Conservation (phyloP, 2,797 vertebrate genomes). For the Aplochiton taeniatus region DNA sequence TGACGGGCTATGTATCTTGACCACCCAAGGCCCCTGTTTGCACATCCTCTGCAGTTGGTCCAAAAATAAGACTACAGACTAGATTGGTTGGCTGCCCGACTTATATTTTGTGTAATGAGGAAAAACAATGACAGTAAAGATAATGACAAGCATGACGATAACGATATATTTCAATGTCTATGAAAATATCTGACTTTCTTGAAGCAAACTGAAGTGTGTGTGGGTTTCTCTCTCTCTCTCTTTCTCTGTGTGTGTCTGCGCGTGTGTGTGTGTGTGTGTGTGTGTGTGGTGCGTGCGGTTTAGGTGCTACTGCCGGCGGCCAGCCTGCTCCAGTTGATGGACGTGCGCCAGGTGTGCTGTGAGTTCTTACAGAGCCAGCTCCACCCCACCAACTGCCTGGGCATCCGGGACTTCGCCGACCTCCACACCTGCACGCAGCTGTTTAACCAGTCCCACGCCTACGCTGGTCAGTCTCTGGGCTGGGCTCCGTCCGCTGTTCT, state of each 20-base stretch:
- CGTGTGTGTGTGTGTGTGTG: conserved; percentile 1
- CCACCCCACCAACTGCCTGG: conserved; percentile 93
- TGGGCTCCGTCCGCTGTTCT: too few relatives aligned
- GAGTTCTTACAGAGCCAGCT: conserved; percentile 96
- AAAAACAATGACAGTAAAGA: too few relatives aligned
- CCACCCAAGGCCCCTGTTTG: too few relatives aligned
- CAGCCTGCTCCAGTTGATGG: conserved; percentile 92
- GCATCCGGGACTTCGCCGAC: conserved; percentile 93
- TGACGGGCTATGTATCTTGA: too few relatives aligned
- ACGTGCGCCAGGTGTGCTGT: conserved; percentile 92
- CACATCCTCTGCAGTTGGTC: too few relatives aligned
- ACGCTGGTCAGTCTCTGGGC: conserved; percentile 81
- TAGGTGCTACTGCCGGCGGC: conserved; percentile 93
- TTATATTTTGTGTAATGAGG: too few relatives aligned
- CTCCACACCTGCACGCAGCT: conserved; percentile 91
- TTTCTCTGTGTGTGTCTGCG: conserved; percentile 5
- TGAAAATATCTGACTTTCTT: too few relatives aligned
- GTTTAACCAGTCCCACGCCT: conserved; percentile 89
- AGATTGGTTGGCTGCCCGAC: too few relatives aligned
- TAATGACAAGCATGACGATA: too few relatives aligned
- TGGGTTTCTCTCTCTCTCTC: background rate
- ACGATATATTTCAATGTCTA: too few relatives aligned
- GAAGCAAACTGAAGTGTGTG: background rate
- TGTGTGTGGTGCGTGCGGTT: conserved; percentile 4
- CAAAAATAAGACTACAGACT: too few relatives aligned